Base-by-base conservation (phyloP, 2,797 vertebrate species). In the Malacoraja senta region DNA sequence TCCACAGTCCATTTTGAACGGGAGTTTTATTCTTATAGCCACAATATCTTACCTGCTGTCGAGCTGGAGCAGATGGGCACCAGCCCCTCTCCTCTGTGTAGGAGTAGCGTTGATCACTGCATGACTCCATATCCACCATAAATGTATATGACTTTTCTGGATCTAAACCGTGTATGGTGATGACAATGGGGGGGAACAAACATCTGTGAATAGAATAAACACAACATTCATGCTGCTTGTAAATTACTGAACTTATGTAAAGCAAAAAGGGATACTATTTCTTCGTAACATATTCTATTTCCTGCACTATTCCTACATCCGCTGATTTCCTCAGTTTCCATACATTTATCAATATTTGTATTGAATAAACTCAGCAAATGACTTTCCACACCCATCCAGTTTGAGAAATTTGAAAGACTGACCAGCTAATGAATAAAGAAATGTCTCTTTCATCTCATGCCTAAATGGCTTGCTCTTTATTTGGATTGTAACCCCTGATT, bases 41-140 rank as follows among this genome's bases (percentile, higher is more conserved):
- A 77, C 10, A n/a, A 19, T 71, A 72, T 76, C 71, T 92, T 12
- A 92, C 90, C 90, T 92, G 90, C 44, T 92, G 90, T 74, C 71
- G 90, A 24, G 90, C 90, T 92, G 71, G 71, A 19, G 71, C 90
- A n/a, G 90, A 92, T 76, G 90, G 90, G 38, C 68, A 92, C 90
- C 90, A 92, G 71, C 90, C 90, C 72, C 71, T 35, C 38, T 92
- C 90, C 38, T 92, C 38, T 0, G 71, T 92, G 71, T 92, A 92
- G 24, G 90, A 29, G 10, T 92, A 92, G 12, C 90, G 90, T 15
- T 92, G 90, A 26, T 92, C 35, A n/a, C 90, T 92, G 38, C 71
- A 74, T 9, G 90, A 58, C n/a, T 92, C 90, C 72, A 92, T 92
- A 29, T 92, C 90, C 38, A 92, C 90, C 90, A 92, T 76, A 19